A percentile compares a stretch with the other conserved stretches of the same genome.
phyloP scores from a whole-genome alignment of 2,113 vertebrate species.

The Scophthalmus maximus region DNA sequence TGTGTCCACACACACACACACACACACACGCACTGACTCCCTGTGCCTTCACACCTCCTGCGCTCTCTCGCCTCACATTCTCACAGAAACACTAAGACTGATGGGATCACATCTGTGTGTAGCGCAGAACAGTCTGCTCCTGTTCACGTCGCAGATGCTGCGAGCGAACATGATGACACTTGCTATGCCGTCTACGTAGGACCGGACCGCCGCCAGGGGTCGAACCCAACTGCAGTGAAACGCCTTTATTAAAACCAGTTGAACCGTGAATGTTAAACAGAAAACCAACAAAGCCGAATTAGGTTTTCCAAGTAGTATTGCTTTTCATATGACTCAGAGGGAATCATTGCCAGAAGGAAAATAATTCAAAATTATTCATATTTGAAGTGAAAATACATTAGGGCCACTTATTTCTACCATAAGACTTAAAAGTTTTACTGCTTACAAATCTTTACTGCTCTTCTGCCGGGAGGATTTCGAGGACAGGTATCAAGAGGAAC shows the following conservation, averaged over 20 bases:
- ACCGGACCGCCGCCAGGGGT: neutral
- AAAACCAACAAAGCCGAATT: slow-evolving; percentile 5
- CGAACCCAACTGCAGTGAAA: neutral
- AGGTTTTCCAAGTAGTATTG: slow-evolving; percentile 1
- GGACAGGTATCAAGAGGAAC: too few species aligned
- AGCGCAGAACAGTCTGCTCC: slow-evolving; percentile 56
- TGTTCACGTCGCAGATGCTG: slow-evolving; percentile 51
- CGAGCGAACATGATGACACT: slow-evolving; percentile 42
- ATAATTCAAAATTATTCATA: too few species aligned
- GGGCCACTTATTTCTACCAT: too few species aligned
- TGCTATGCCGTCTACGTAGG: slow-evolving; percentile 2
- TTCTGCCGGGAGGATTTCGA: neutral
- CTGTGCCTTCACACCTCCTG: slow-evolving; percentile 62
- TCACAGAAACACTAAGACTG: slow-evolving; percentile 51
- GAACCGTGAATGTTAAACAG: neutral
- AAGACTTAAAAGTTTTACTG: too few species aligned
- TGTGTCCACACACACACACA: neutral
- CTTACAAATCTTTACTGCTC: neutral
- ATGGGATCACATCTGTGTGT: slow-evolving; percentile 67
- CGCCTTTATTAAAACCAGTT: slow-evolving; percentile 22
- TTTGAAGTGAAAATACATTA: too few species aligned
- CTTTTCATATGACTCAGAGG: neutral
- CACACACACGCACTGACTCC: neutral
- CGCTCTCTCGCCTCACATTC: slow-evolving; percentile 41
- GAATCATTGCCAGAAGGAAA: neutral